Conservation (phyloP, 2,113 vertebrate species). For the Pagrus major region DNA sequence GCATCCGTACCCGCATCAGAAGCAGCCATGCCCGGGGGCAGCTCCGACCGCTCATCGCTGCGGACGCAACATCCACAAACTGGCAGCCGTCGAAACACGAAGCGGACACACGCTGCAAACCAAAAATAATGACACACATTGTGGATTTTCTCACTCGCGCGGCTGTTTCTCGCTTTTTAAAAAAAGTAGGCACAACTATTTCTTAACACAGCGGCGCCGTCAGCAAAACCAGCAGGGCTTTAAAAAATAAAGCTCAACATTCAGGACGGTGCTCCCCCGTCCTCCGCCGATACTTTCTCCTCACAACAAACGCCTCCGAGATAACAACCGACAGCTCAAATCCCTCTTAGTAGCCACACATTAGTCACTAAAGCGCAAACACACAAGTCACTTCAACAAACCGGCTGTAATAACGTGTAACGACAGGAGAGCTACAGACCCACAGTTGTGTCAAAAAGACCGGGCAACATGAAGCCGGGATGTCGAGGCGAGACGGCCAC, state of each 20-base stretch:
- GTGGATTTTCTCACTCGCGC: neutral
- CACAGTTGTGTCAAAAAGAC: neutral
- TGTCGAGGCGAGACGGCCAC: neutral
- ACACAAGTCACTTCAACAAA: neutral
- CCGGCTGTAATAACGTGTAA: neutral
- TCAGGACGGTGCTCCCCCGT: neutral
- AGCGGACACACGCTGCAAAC: neutral
- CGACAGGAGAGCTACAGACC: neutral
- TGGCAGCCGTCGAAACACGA: neutral
- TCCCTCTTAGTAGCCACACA: neutral
- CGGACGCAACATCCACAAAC: neutral
- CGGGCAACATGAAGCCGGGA: slow-evolving; percentile 25
- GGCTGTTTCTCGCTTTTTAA: neutral
- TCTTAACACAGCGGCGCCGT: neutral
- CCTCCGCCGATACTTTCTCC: slow-evolving; percentile 21
- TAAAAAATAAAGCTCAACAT: neutral
- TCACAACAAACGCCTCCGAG: slow-evolving; percentile 19
- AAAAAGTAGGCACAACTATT: neutral
- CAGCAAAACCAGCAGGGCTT: neutral
- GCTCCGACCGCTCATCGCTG: neutral
- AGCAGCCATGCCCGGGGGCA: slow-evolving; percentile 18
- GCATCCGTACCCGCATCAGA: slow-evolving; percentile 9
- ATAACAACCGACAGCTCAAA: neutral
- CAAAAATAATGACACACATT: neutral
- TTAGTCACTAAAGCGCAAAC: neutral